A percentile compares a stretch with the other conserved stretches of the same genome.
These are phyloP conservation scores for Graphium colonna DNA, from an alignment of 2,888 invertebrate genomes.

Conservation along the genomic window DNA sequence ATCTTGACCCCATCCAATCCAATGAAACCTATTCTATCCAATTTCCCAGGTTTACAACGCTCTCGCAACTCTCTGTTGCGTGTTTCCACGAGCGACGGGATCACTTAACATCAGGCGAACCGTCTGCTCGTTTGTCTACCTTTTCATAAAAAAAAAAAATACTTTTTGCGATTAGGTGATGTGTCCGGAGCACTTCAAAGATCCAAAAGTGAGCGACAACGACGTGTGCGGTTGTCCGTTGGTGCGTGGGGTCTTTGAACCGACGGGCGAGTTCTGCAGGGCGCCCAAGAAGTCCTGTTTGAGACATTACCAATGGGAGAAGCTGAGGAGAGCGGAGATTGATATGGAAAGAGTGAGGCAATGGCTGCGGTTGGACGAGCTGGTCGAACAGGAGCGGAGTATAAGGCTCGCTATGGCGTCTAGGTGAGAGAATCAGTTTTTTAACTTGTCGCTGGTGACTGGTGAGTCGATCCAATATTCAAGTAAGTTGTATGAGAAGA, in stretches of 20 bases:
- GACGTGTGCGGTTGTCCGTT: constrained; percentile 97
- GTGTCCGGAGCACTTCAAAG: constrained; percentile 98
- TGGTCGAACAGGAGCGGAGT: constrained; percentile 95
- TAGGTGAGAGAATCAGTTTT: constrained; percentile 43
- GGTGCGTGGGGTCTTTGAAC: constrained; percentile 89
- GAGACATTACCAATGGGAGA: constrained; percentile 97
- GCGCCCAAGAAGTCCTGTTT: constrained; percentile 94
- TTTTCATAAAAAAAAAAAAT: too few species aligned
- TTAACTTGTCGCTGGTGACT: too few species aligned
- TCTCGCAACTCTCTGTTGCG: too few species aligned
- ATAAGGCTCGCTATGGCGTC: constrained; percentile 85
- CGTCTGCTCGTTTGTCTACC: too few species aligned
- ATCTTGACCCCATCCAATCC: too few species aligned
- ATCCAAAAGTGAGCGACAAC: constrained; percentile 90
- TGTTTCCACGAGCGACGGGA: too few species aligned
- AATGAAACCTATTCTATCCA: too few species aligned
- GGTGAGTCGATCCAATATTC: too few species aligned
- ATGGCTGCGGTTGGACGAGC: constrained; percentile 96
- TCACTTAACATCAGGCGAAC: too few species aligned
- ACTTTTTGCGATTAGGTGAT: constrained; percentile 85
- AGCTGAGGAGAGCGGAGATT: constrained; percentile 94
- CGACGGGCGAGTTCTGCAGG: constrained; percentile 91
- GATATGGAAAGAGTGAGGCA: constrained; percentile 95
- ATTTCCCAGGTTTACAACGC: too few species aligned
- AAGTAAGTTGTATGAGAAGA: too few species aligned